A percentile compares a stretch with the other conserved stretches of the same genome.
These are phyloP conservation scores for Phalangium opilio DNA, from an alignment of 2,888 invertebrate genomes.

Conservation along the genomic window DNA sequence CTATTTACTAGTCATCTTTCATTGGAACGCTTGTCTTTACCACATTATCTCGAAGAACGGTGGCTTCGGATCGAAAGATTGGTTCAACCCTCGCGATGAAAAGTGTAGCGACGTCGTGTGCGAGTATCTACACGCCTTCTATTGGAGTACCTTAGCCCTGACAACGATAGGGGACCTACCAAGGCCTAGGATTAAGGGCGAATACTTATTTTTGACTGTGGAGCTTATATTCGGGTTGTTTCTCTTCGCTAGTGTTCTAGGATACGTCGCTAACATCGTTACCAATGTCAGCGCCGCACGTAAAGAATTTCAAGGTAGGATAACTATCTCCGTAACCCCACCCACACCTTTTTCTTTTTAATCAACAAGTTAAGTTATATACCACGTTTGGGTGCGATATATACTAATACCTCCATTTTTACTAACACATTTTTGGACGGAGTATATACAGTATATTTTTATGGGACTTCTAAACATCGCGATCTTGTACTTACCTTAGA, in stretches of 20 bases:
- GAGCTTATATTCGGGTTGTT: slow-evolving; percentile 86
- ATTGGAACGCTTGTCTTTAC: slow-evolving; percentile 98
- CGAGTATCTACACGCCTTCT: slow-evolving; percentile 92
- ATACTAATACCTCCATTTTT: too few relatives aligned
- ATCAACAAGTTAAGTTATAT: too few relatives aligned
- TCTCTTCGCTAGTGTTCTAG: slow-evolving; percentile 87
- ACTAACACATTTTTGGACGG: too few relatives aligned
- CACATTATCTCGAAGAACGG: slow-evolving; percentile 91
- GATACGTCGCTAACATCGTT: slow-evolving; percentile 96
- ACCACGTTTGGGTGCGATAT: too few relatives aligned
- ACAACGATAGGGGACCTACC: slow-evolving; percentile 90
- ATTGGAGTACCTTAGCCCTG: slow-evolving; percentile 92
- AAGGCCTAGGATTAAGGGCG: slow-evolving; percentile 77
- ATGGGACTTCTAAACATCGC: too few relatives aligned
- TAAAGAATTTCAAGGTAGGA: slow-evolving; percentile 86
- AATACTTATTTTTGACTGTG: slow-evolving; percentile 86
- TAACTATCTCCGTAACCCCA: too few relatives aligned
- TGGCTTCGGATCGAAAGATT: slow-evolving; percentile 60
- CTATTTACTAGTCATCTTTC: slow-evolving; percentile 71
- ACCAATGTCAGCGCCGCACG: slow-evolving; percentile 91
- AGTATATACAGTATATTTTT: too few relatives aligned
- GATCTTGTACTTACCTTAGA: too few relatives aligned
- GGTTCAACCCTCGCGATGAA: slow-evolving; percentile 49
- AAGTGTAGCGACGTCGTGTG: slow-evolving; percentile 55
- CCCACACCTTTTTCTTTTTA: too few relatives aligned